These are phyloP conservation scores for Gonatopus flavifemur DNA, from an alignment of 1,140 invertebrate genomes.

Conservation along the genomic window DNA sequence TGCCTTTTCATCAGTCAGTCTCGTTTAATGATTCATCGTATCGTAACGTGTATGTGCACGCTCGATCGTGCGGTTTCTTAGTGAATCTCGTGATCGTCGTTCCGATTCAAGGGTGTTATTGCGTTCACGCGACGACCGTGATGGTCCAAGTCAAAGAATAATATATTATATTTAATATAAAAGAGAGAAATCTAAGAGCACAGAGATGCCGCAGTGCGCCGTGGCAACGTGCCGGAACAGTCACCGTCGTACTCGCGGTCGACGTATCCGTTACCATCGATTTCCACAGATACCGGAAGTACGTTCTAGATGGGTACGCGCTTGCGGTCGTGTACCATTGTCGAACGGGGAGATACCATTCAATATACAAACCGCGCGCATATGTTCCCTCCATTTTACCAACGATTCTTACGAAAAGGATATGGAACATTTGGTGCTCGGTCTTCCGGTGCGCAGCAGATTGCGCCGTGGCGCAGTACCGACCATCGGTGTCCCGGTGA, in stretches of 20 bases:
- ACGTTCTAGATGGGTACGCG: constrained; percentile 58
- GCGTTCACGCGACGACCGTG: too few relatives aligned
- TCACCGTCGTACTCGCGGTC: constrained; percentile 61
- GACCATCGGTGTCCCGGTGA: constrained; percentile 60
- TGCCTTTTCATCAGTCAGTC: too few relatives aligned
- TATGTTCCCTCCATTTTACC: constrained; percentile 63
- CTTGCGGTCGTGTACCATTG: constrained; percentile 57
- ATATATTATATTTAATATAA: too few relatives aligned
- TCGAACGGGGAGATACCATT: constrained; percentile 53
- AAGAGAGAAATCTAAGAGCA: constrained; percentile 18
- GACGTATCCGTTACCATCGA: constrained; percentile 62
- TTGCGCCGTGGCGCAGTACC: constrained; percentile 61
- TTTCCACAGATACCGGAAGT: constrained; percentile 61
- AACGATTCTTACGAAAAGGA: constrained; percentile 61
- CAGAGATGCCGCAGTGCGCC: constrained; percentile 64
- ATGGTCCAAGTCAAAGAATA: too few relatives aligned
- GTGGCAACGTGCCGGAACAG: constrained; percentile 62
- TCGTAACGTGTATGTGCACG: too few relatives aligned
- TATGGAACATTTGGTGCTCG: constrained; percentile 62
- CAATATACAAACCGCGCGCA: constrained; percentile 62
- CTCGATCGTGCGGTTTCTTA: too few relatives aligned
- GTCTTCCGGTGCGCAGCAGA: constrained; percentile 59
- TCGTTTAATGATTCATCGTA: too few relatives aligned
- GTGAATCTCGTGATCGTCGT: too few relatives aligned
- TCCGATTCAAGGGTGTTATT: too few relatives aligned